A percentile compares a stretch with the other conserved stretches of the same genome.
Conservation (phyloP, 2,888 invertebrate species). For the Hirtodrosophila trivittata region DNA sequence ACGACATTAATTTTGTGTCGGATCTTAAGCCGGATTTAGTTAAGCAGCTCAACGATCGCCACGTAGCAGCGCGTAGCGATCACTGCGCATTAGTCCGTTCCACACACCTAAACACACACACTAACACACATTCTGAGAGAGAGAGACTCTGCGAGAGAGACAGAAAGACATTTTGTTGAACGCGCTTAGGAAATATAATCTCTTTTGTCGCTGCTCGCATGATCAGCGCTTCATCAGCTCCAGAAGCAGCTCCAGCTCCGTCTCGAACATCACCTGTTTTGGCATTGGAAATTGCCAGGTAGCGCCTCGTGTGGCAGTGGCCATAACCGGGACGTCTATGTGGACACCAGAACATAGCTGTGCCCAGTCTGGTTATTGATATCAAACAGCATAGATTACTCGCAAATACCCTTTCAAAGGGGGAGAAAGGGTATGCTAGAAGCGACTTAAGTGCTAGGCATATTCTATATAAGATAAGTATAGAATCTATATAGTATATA, state of each 20-base stretch:
- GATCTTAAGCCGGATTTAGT: conserved; percentile 84
- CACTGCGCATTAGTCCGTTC: conserved; percentile 60
- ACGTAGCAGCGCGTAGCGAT: conserved; percentile 40
- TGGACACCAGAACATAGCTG: conserved; percentile 15
- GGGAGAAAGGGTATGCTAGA: not conserved
- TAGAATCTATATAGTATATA: too few relatives aligned
- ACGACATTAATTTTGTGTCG: conserved; percentile 83
- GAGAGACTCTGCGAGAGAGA: not conserved
- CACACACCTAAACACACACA: conserved; percentile 19
- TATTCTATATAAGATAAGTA: too few relatives aligned
- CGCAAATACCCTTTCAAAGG: conserved; percentile 7
- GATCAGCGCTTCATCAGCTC: conserved; percentile 73
- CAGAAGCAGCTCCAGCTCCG: conserved; percentile 22
- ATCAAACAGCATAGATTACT: conserved; percentile 18
- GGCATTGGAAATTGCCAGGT: conserved; percentile 27
- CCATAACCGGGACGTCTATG: not conserved
- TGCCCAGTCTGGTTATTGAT: conserved; percentile 29
- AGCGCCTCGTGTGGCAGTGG: conserved; percentile 27
- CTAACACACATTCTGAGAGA: conserved; percentile 2
- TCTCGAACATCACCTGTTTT: conserved; percentile 44
- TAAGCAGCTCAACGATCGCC: conserved; percentile 83
- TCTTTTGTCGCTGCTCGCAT: conserved; percentile 81
- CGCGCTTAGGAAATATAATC: conserved; percentile 81
- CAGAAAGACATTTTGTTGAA: conserved; percentile 72
- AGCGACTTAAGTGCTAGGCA: too few relatives aligned